Conservation (phyloP, 2,113 vertebrate species). For the Dasyprocta punctata region DNA sequence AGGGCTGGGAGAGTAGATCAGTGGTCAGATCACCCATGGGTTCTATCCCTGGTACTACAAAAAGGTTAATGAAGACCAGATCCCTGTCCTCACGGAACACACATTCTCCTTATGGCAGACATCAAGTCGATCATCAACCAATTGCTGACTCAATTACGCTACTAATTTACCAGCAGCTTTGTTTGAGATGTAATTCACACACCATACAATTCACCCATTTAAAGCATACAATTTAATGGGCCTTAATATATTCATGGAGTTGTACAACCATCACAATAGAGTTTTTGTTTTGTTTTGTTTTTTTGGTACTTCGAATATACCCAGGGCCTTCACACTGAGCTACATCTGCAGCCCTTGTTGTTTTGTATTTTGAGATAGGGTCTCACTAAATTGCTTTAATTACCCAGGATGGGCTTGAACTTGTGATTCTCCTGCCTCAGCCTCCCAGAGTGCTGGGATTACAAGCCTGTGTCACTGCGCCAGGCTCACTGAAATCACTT, state of each 20-base stretch:
- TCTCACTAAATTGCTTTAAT: background rate
- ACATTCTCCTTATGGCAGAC: background rate
- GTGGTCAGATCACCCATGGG: background rate
- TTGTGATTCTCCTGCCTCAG: background rate
- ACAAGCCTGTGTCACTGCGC: background rate
- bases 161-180: background rate
- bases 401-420: background rate
- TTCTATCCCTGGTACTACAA: background rate
- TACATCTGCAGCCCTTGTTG: background rate
- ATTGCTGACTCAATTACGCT: background rate
- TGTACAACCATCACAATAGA: background rate
- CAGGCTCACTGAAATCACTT: too few relatives aligned
- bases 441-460: background rate
- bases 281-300: background rate
- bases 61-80: background rate
- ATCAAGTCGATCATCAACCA: background rate
- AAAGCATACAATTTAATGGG: background rate
- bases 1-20: background rate
- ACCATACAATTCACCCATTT: rapidly evolving
- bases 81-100: too few relatives aligned
- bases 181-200: background rate
- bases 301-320: background rate
- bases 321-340: background rate
- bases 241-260: background rate
- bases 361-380: background rate